Evolutionary conservation across 2,888 invertebrate genomes (phyloP).

Genomic region (Xestobium rufovillosum): DNA sequence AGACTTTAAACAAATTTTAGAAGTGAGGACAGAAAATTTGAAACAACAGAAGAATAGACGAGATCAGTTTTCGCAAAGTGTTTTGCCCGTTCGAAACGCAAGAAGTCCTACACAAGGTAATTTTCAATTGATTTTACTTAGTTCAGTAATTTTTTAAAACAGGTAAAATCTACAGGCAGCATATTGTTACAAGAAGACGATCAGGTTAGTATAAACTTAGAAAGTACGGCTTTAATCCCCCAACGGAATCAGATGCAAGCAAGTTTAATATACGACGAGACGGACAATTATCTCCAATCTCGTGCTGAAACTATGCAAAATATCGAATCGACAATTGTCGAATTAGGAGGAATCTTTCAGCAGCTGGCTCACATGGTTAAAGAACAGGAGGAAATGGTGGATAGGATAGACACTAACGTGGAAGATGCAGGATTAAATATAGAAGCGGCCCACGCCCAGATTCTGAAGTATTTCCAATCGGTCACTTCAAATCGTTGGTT

Average conservation of each 20-base stretch:
- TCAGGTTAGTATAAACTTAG: slow-evolving; percentile 82
- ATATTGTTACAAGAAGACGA: slow-evolving; percentile 54
- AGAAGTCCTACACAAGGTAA: slow-evolving; percentile 47
- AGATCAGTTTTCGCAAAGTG: slow-evolving; percentile 80
- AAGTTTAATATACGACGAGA: slow-evolving; percentile 72
- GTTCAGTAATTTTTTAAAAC: not conserved
- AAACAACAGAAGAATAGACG: slow-evolving; percentile 90
- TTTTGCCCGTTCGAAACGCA: slow-evolving; percentile 54
- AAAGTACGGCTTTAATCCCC: slow-evolving; percentile 46
- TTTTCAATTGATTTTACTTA: slow-evolving; percentile 7
- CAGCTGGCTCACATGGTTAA: slow-evolving; percentile 96
- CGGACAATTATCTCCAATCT: slow-evolving; percentile 83
- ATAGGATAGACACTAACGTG: slow-evolving; percentile 94
- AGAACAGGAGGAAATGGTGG: slow-evolving; percentile 97
- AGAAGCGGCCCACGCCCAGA: slow-evolving; percentile 94
- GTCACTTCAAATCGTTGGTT: slow-evolving; percentile 96
- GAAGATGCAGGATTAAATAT: slow-evolving; percentile 94
- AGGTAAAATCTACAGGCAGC: too few relatives aligned
- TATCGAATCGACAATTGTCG: slow-evolving; percentile 98
- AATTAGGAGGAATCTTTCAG: slow-evolving; percentile 96
- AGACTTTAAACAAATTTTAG: slow-evolving; percentile 94
- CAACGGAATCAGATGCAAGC: slow-evolving; percentile 54
- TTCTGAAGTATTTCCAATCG: slow-evolving; percentile 94
- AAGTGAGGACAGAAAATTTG: slow-evolving; percentile 95
- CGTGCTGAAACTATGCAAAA: slow-evolving; percentile 98